These are phyloP conservation scores for Coranthus polyacanthus DNA, from an alignment of 2,797 vertebrate genomes.

Conservation along the genomic window DNA sequence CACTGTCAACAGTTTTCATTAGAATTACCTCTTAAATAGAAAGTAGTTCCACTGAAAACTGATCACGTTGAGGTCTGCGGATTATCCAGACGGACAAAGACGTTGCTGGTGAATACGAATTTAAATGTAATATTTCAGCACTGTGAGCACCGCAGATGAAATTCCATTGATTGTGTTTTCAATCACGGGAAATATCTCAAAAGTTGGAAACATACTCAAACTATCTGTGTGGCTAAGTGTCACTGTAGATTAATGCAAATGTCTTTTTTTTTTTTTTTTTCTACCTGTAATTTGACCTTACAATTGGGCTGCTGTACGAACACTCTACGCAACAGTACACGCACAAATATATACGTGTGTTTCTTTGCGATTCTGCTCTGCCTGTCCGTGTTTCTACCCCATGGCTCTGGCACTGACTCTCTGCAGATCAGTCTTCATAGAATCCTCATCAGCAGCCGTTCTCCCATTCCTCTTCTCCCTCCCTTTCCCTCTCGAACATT, in stretches of 20 bases:
- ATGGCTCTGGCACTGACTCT: constrained; percentile 25
- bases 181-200: not conserved
- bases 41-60: constrained; percentile 11
- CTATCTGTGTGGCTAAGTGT: not conserved
- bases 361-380: not conserved
- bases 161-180: not conserved
- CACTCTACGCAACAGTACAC: not conserved
- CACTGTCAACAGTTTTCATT: constrained; percentile 27
- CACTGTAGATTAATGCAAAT: not conserved
- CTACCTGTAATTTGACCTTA: not conserved
- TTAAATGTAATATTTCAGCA: not conserved
- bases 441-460: constrained; percentile 56
- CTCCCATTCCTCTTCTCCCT: constrained; percentile 34
- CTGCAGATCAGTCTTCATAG: constrained; percentile 54
- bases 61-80: not conserved
- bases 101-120: not conserved
- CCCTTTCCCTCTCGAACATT: constrained; percentile 10
- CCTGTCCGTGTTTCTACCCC: constrained; percentile 3
- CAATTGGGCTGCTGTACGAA: not conserved
- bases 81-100: constrained; percentile 1
- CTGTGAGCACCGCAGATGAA: not conserved
- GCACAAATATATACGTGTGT: not conserved
- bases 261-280: not conserved
- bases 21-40: constrained; percentile 10
- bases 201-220: not conserved